Evolutionary conservation across 2,888 invertebrate species (phyloP), one percentile per base, ranked within the genome.

Genomic region (Bellardia pandia): DNA sequence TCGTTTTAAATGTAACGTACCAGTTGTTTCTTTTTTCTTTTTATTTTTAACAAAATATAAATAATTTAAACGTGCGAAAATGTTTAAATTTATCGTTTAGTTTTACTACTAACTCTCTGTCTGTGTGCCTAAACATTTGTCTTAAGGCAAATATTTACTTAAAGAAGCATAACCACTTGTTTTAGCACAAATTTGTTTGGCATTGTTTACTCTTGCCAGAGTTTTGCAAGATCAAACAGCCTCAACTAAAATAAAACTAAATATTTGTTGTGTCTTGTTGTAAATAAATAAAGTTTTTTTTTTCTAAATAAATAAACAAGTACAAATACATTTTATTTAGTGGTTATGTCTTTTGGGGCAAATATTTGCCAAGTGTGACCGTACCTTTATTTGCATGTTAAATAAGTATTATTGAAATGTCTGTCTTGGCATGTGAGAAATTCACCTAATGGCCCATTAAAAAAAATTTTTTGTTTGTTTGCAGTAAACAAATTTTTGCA

Each of bases 381-480:
- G 23, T 23, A 23, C 23, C 23, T 23, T 75, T 72, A 48, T 48
- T 60, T 45, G 62, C 30, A 51, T 30, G 33, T 30, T n/a, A 45
- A 16, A 58, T 42, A n/a, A n/a, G n/a, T n/a, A 42, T 58, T 42
- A 40, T 14, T 58, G n/a, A 23, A 72, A 72, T 40, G 42, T 76
- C 71, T 77, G 40, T 77, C 56, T 77, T 53, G 64, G 40, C 66
- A 23, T 53, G 33, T 11, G 9, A 40, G 51, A 66, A 64, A 45
- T 74, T 74, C n/a, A 68, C 68, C 68, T 82, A 82, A 82, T 75
- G 51, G 53, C 68, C 69, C 75, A 69, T 75, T 66, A 53, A 82
- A 64, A 56, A 60, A 69, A 60, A 79, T 23, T 1, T 1, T 71
- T 53, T 62, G 75, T 74, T 75, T 74, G 14, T 56, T 72, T 71